A percentile compares a stretch with the other conserved stretches of the same genome.
Evolutionary conservation across 2,113 vertebrate species (phyloP).

Genomic region (Takifugu flavidus): DNA sequence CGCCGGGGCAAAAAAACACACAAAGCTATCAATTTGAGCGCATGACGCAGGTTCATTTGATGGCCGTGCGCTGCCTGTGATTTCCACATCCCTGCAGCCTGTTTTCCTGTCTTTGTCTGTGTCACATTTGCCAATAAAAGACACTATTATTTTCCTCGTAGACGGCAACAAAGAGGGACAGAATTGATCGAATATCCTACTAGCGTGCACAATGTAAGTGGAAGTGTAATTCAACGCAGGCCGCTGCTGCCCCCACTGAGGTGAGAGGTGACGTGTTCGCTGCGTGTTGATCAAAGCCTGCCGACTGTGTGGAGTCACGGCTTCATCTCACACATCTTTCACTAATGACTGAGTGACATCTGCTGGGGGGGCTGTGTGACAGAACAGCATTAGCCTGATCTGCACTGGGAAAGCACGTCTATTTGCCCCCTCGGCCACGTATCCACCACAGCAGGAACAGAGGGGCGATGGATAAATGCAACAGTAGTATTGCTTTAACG

Average conservation of each 20-base stretch:
- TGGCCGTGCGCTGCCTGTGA: background rate
- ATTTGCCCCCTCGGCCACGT: slow-evolving; percentile 22
- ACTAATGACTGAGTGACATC: slow-evolving; percentile 78
- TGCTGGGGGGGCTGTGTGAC: slow-evolving; percentile 68
- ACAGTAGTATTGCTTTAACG: too few relatives aligned
- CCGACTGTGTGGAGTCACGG: slow-evolving; percentile 30
- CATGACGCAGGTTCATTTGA: slow-evolving; percentile 25
- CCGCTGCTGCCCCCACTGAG: slow-evolving; percentile 11
- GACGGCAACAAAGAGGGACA: background rate
- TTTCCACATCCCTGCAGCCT: slow-evolving; percentile 22
- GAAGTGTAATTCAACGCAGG: background rate
- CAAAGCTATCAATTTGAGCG: slow-evolving; percentile 20
- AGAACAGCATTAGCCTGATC: slow-evolving; percentile 41
- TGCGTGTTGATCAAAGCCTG: slow-evolving; percentile 6
- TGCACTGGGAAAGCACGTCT: slow-evolving; percentile 28
- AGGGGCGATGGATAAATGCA: background rate
- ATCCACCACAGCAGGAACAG: slow-evolving; percentile 1
- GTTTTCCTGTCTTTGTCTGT: slow-evolving; percentile 34
- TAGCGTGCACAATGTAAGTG: background rate
- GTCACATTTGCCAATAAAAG: background rate
- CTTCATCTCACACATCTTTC: slow-evolving; percentile 47
- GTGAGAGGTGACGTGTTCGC: slow-evolving; percentile 7
- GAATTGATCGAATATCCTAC: background rate
- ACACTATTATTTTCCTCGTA: background rate
- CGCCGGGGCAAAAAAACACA: slow-evolving; percentile 9